A percentile compares a stretch with the other conserved stretches of the same genome.
These are phyloP conservation scores for Anneissia japonica DNA, from an alignment of 35 echinoderm and acorn worm genomes.

Conservation along the genomic window DNA sequence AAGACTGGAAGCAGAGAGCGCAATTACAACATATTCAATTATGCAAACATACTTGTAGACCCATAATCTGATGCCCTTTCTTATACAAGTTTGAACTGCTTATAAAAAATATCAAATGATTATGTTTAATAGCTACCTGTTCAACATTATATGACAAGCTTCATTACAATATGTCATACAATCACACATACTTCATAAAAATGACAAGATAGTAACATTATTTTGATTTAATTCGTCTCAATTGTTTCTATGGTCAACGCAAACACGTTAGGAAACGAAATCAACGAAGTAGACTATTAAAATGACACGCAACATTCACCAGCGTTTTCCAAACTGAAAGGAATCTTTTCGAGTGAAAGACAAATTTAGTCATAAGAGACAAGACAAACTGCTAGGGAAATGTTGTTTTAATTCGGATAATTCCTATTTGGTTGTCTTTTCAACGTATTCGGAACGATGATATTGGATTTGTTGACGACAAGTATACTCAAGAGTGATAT, in stretches of 20 bases:
- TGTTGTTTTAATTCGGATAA: not conserved
- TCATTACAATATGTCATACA: not conserved
- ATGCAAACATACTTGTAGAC: too few species aligned
- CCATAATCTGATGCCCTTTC: too few species aligned
- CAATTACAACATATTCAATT: too few species aligned
- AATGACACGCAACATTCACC: not conserved
- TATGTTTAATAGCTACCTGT: not conserved
- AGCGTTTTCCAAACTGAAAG: not conserved
- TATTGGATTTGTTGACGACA: not conserved
- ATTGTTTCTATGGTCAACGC: too few species aligned
- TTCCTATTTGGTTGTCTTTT: not conserved
- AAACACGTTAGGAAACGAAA: not conserved
- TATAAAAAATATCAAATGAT: too few species aligned
- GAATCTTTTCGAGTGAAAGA: not conserved
- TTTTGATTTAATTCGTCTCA: not conserved
- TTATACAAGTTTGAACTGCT: too few species aligned
- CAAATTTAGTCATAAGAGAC: not conserved
- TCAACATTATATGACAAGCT: not conserved
- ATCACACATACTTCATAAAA: not conserved
- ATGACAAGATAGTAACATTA: not conserved
- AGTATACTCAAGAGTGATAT: not conserved
- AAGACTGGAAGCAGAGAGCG: too few species aligned
- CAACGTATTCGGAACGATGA: not conserved
- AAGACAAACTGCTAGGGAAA: not conserved
- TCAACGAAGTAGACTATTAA: not conserved